These are phyloP conservation scores for Artibeus lituratus DNA, from an alignment of 2,797 vertebrate species.

Conservation along the genomic window DNA sequence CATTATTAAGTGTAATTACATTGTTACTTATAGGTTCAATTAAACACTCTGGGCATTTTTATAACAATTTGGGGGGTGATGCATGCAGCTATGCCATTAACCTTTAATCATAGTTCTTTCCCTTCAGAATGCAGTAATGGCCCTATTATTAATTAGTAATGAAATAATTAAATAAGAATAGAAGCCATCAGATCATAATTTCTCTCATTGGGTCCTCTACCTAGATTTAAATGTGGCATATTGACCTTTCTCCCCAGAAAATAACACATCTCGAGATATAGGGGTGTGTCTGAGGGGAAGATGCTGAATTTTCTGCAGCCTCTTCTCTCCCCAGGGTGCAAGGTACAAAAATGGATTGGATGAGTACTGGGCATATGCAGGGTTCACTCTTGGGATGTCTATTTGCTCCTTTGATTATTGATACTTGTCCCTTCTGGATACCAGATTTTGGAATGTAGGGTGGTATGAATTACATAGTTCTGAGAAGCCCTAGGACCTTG, in stretches of 20 bases:
- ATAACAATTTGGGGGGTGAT: slow-evolving; percentile 70
- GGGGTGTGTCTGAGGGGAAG: neutral
- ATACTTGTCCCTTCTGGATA: neutral
- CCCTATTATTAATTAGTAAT: slow-evolving; percentile 81
- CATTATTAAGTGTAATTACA: slow-evolving; percentile 78
- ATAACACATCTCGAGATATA: neutral
- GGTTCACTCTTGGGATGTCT: neutral
- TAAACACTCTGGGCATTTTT: slow-evolving; percentile 74
- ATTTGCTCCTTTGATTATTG: neutral
- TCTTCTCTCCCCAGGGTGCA: neutral
- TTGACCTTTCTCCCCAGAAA: neutral
- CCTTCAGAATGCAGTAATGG: slow-evolving; percentile 63
- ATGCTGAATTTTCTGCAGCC: neutral
- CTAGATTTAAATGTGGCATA: slow-evolving; percentile 33
- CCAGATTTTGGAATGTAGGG: neutral
- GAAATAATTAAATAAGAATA: slow-evolving; percentile 77
- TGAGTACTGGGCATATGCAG: accelerated
- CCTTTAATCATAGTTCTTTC: slow-evolving; percentile 80
- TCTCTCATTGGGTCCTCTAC: neutral
- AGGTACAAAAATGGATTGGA: neutral
- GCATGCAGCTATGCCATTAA: slow-evolving; percentile 70
- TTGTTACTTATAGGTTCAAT: slow-evolving; percentile 77
- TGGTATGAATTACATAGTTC: neutral
- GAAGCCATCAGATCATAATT: slow-evolving; percentile 38
- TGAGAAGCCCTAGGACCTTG: neutral